Evolutionary conservation across 2,113 vertebrate species (phyloP).

Genomic region (Alces alces): DNA sequence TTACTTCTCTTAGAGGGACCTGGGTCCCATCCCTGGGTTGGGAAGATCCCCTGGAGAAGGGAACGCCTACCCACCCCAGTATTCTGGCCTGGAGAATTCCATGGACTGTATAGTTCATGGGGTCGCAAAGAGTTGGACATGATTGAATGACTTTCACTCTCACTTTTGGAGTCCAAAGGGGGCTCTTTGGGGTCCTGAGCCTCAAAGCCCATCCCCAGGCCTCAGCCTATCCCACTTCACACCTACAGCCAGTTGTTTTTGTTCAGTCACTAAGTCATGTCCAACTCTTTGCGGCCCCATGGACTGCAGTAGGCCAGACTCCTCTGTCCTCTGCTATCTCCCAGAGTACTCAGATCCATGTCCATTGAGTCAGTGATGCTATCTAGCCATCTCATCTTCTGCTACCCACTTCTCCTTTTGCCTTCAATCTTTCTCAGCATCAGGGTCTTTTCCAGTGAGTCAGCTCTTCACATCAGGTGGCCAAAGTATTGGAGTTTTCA

Average conservation of each 20-base stretch:
- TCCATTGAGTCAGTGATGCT: background rate
- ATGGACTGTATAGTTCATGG: background rate
- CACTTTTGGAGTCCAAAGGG: background rate
- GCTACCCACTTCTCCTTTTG: background rate
- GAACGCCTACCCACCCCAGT: background rate
- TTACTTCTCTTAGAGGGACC: background rate
- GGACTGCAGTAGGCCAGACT: background rate
- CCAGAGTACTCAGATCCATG: background rate
- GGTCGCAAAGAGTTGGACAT: fast-evolving
- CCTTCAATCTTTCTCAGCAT: background rate
- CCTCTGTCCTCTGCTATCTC: background rate
- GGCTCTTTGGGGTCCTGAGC: background rate
- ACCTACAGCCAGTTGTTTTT: no score
- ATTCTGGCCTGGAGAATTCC: background rate
- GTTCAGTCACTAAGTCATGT: background rate
- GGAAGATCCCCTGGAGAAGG: background rate
- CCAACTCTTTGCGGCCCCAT: background rate
- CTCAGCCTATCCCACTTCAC: background rate
- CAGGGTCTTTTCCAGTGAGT: background rate
- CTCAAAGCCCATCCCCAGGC: background rate
- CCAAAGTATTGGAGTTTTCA: background rate
- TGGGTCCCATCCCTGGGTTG: background rate
- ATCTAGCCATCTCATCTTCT: background rate
- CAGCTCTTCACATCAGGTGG: background rate
- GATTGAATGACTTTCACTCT: background rate